Conservation (phyloP, 2,888 invertebrate genomes). For the Drosophila peninsularis region DNA sequence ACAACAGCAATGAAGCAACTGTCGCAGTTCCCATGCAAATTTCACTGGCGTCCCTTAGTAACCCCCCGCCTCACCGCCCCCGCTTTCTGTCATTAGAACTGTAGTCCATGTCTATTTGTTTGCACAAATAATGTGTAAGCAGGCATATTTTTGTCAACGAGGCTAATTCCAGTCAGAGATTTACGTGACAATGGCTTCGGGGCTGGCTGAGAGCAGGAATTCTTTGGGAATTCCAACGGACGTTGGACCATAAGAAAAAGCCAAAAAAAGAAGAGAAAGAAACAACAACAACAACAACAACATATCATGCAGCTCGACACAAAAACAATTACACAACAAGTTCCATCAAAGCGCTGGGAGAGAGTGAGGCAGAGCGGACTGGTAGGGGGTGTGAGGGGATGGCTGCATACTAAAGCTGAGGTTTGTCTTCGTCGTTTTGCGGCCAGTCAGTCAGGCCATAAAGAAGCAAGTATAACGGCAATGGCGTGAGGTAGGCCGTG, state of each 20-base stretch:
- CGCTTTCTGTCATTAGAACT: constrained; percentile 32
- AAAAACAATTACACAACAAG: constrained; percentile 78
- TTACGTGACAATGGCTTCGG: constrained; percentile 76
- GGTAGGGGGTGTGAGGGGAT: neutral
- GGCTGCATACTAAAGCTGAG: constrained; percentile 23
- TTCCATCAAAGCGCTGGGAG: constrained; percentile 52
- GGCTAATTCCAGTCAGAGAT: constrained; percentile 80
- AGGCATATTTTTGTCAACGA: constrained; percentile 81
- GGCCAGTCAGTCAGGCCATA: constrained; percentile 72
- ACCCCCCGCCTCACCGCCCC: neutral
- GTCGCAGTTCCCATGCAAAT: constrained; percentile 77
- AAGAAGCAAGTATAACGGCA: constrained; percentile 69
- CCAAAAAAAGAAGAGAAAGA: constrained; percentile 32
- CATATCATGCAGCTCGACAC: constrained; percentile 44
- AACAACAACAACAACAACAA: constrained; percentile 28
- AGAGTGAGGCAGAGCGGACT: neutral
- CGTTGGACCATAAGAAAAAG: constrained; percentile 33
- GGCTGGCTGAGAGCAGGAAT: constrained; percentile 20
- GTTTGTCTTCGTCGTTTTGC: constrained; percentile 68
- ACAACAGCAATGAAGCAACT: constrained; percentile 52
- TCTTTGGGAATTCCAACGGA: constrained; percentile 13
- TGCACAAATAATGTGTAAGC: constrained; percentile 81
- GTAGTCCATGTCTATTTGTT: constrained; percentile 68
- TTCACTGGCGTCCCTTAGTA: constrained; percentile 38
- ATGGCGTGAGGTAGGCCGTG: constrained; percentile 51